These are phyloP conservation scores for Volucella inflata DNA, from an alignment of 2,888 invertebrate genomes.

Conservation along the genomic window DNA sequence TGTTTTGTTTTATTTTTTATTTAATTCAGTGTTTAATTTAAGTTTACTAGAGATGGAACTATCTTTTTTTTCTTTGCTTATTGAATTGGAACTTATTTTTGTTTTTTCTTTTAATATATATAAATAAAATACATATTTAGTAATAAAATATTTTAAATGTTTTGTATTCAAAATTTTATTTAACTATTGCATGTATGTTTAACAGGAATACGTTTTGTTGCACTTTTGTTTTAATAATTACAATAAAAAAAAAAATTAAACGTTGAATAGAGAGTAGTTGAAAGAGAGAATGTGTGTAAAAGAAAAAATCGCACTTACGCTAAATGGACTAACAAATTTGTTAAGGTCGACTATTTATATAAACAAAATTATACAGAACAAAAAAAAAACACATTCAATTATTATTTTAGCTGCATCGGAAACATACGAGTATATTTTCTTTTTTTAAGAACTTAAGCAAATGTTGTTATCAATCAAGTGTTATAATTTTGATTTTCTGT, in stretches of 20 bases:
- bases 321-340: background rate
- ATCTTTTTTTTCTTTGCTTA: conserved; percentile 45
- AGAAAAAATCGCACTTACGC: conserved; percentile 18
- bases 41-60: conserved; percentile 63
- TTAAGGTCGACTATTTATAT: background rate
- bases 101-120: conserved; percentile 7
- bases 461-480: background rate
- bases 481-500: background rate
- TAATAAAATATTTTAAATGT: conserved; percentile 56
- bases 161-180: conserved; percentile 59
- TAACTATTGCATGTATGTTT: conserved; percentile 66
- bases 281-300: conserved; percentile 56
- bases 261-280: conserved; percentile 54
- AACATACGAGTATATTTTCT: too few relatives aligned
- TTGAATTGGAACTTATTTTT: conserved; percentile 54
- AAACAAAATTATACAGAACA: too few relatives aligned
- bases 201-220: conserved; percentile 71
- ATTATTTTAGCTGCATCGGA: too few relatives aligned
- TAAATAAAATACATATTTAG: conserved; percentile 48
- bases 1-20: conserved; percentile 10
- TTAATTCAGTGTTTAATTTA: conserved; percentile 30
- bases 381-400: too few relatives aligned
- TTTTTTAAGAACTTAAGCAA: background rate
- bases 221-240: conserved; percentile 56
- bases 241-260: conserved; percentile 27